Percentiles rank a stretch among this genome's conserved stretches.
phyloP scores from a whole-genome alignment of 2,797 vertebrate species.

The Haliaeetus vocifer region DNA sequence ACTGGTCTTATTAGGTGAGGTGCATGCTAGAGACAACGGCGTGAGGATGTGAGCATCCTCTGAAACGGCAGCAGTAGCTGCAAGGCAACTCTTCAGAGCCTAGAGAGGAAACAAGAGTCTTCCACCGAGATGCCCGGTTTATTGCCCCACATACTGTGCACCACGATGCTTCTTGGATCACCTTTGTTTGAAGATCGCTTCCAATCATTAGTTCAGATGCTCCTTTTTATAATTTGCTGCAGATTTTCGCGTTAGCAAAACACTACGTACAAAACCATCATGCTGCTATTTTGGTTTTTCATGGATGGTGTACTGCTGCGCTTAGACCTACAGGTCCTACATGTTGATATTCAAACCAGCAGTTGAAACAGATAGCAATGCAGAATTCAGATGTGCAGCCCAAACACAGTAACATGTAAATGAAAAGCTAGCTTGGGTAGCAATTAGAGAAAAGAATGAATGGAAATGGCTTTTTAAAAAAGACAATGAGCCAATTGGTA shows the following conservation, averaged over 20 bases:
- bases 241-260: background rate
- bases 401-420: background rate
- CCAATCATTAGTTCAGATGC: background rate
- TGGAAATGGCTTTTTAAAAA: background rate
- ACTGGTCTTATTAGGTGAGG: background rate
- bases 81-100: background rate
- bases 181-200: background rate
- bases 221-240: background rate
- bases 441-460: background rate
- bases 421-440: background rate
- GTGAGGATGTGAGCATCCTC: background rate
- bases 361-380: background rate
- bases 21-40: fast-evolving
- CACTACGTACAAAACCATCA: background rate
- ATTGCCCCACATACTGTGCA: fast-evolving
- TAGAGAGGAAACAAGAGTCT: background rate
- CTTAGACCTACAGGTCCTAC: background rate
- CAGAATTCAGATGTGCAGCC: background rate
- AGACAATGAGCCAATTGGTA: constrained; percentile 8
- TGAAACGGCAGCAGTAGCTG: background rate
- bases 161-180: background rate
- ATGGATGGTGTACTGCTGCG: background rate
- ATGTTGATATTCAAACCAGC: background rate
- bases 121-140: background rate
- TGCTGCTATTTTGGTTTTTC: background rate